Conservation (phyloP, 2,888 invertebrate genomes). For the Tipula vernalis region DNA sequence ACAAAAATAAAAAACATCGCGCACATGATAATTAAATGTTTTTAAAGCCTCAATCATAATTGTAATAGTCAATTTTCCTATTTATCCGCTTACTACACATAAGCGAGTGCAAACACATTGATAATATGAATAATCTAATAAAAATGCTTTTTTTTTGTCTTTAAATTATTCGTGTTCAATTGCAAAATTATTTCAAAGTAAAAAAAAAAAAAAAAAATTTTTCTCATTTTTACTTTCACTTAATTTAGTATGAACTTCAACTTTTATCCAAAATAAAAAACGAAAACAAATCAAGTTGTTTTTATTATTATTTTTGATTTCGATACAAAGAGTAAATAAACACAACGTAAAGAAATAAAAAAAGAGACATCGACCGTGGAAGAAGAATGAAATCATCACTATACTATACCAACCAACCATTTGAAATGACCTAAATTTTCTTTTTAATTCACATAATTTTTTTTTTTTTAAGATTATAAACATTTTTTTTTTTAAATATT, state of each 20-base stretch:
- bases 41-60: not conserved
- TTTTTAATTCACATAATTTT: not conserved
- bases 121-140: not conserved
- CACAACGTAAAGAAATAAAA: not conserved
- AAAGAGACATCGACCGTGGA: not conserved
- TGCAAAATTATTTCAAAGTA: not conserved
- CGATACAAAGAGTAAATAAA: slow-evolving; percentile 4
- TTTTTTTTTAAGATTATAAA: not conserved
- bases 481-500: not conserved
- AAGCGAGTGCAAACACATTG: not conserved
- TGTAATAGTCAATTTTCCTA: not conserved
- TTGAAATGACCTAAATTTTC: slow-evolving; percentile 4
- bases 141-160: not conserved
- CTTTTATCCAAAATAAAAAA: not conserved
- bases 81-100: not conserved
- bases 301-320: slow-evolving; percentile 4
- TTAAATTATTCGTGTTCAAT: not conserved
- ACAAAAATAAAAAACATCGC: not conserved
- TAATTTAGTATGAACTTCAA: not conserved
- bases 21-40: not conserved
- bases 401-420: not conserved
- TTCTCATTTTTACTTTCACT: not conserved
- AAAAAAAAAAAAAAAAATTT: not conserved
- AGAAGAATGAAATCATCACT: not conserved
- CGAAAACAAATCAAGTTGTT: not conserved